These are phyloP conservation scores for Uropetala carovei DNA, from an alignment of 2,888 invertebrate genomes.

Conservation along the genomic window DNA sequence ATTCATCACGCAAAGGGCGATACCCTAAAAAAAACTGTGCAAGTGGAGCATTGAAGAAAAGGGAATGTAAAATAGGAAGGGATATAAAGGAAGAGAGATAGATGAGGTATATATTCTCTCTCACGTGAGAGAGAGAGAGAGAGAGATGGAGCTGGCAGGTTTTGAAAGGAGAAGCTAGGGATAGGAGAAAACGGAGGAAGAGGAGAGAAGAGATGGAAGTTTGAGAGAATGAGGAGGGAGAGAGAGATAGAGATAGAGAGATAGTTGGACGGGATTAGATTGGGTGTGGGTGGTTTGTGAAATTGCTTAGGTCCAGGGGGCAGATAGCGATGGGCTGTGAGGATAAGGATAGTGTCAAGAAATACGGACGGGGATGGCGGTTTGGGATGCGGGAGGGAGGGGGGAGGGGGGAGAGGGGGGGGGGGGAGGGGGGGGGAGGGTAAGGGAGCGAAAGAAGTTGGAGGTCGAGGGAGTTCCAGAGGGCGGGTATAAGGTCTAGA, in stretches of 20 bases:
- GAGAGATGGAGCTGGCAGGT: too few species aligned
- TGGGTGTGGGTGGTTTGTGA: conserved; percentile 2
- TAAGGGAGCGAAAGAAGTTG: too few species aligned
- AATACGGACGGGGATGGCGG: neutral
- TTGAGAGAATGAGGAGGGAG: neutral
- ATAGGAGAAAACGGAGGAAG: neutral
- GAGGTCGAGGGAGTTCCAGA: too few species aligned
- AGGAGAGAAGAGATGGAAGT: neutral
- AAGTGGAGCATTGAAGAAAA: too few species aligned
- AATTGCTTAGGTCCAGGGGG: neutral
- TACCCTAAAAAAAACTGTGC: too few species aligned
- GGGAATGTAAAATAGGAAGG: too few species aligned
- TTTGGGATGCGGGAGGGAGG: neutral
- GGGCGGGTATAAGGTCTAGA: too few species aligned
- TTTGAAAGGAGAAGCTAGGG: neutral
- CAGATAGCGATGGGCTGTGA: conserved; percentile 2
- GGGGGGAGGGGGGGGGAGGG: too few species aligned
- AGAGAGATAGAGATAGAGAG: neutral
- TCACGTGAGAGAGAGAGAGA: too few species aligned
- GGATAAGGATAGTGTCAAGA: neutral
- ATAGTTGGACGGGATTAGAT: neutral
- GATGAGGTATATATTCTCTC: too few species aligned
- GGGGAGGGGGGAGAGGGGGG: neutral
- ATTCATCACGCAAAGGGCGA: too few species aligned
- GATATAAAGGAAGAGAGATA: too few species aligned